Evolutionary conservation across 1,140 invertebrate genomes (phyloP).

Genomic region (Cryptotermes secundus): DNA sequence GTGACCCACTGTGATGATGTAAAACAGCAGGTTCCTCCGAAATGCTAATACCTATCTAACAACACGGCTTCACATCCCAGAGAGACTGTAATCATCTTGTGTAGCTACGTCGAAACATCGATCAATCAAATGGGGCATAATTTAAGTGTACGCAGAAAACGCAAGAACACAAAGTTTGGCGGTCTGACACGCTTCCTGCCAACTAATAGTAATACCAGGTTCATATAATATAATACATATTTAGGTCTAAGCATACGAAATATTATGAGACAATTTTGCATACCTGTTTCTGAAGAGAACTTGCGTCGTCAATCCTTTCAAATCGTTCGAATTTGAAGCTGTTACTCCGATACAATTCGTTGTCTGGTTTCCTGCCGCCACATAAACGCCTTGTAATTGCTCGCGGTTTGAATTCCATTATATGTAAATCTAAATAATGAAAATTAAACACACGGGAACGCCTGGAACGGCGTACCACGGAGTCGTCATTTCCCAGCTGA

Average conservation of each 20-base stretch:
- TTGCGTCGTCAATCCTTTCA: slow-evolving; percentile 65
- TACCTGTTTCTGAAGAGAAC: slow-evolving; percentile 55
- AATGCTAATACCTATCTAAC: no score
- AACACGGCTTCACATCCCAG: no score
- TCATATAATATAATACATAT: neutral
- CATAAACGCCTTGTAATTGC: slow-evolving; percentile 65
- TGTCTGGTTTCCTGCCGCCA: slow-evolving; percentile 61
- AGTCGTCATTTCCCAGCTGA: slow-evolving; percentile 23
- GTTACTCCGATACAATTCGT: slow-evolving; percentile 78
- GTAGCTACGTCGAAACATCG: no score
- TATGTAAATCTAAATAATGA: slow-evolving; percentile 35
- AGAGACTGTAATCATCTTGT: no score
- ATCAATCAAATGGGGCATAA: no score
- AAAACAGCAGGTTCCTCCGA: no score
- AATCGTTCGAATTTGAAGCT: slow-evolving; percentile 83
- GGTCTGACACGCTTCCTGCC: neutral
- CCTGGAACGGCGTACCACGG: neutral
- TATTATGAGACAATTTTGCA: slow-evolving; percentile 30
- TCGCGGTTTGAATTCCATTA: slow-evolving; percentile 42
- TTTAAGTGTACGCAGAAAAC: no score
- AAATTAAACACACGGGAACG: slow-evolving; percentile 33
- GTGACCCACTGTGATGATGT: no score
- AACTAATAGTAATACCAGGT: neutral
- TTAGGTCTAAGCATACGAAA: neutral
- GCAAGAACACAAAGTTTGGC: neutral